Conservation (phyloP, 2,113 vertebrate genomes). For the Pseudopodoces humilis region DNA sequence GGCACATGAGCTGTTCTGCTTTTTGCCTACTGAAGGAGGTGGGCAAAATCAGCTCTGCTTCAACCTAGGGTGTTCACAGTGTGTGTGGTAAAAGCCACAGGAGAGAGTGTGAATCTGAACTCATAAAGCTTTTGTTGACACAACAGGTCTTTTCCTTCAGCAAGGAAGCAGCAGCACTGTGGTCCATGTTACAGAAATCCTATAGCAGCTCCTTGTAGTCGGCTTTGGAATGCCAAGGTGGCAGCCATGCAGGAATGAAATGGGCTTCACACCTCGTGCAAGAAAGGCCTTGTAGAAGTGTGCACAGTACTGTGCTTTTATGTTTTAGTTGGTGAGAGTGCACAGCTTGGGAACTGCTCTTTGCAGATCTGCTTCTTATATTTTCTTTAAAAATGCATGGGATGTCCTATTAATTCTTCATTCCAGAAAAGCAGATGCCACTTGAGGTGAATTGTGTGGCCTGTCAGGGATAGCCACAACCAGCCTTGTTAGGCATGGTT, state of each 20-base stretch:
- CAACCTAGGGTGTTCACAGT: not conserved
- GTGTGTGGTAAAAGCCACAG: slow-evolving; percentile 4
- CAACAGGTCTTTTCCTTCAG: not conserved
- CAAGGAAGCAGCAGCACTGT: not conserved
- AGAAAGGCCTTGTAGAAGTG: not conserved
- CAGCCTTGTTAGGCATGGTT: not conserved
- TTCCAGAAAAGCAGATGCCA: not conserved
- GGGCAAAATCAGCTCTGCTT: not conserved
- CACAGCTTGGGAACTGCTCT: not conserved
- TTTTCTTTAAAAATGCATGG: not conserved
- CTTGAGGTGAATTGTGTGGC: not conserved
- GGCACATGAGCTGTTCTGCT: not conserved
- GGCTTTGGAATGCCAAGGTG: not conserved
- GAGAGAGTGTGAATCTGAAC: not conserved
- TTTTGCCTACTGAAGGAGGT: not conserved
- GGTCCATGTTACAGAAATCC: not conserved
- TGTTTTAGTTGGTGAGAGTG: not conserved
- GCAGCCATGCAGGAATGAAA: not conserved
- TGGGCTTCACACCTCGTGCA: not conserved
- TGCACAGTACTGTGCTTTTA: not conserved
- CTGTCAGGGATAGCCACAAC: not conserved
- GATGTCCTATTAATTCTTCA: not conserved
- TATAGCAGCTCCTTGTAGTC: not conserved
- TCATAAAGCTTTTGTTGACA: not conserved
- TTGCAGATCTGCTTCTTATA: not conserved